phyloP scores from a whole-genome alignment of 2,797 vertebrate genomes.

The Eidolon dupreanum region DNA sequence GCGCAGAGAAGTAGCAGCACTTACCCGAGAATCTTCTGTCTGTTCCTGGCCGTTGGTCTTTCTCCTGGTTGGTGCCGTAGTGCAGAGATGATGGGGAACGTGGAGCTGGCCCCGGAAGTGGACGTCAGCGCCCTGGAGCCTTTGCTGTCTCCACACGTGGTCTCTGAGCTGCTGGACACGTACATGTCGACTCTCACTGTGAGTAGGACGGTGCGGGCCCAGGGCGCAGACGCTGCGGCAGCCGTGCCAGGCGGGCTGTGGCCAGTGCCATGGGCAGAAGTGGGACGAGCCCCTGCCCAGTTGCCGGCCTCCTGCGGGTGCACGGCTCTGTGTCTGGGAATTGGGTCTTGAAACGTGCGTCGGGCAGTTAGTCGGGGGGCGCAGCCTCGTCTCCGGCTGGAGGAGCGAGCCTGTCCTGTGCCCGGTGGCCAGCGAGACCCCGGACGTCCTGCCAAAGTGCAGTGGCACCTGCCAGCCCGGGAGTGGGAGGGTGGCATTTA shows the following conservation, averaged over 20 bases:
- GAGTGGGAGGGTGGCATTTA: neutral
- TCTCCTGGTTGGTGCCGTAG: slow-evolving; percentile 79
- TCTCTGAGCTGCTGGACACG: slow-evolving; percentile 93
- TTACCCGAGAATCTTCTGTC: neutral
- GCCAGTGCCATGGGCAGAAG: neutral
- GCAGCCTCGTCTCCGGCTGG: neutral
- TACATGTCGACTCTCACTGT: slow-evolving; percentile 97
- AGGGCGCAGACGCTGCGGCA: neutral
- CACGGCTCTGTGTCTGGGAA: neutral
- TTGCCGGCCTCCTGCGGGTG: too few relatives aligned
- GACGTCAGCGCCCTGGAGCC: slow-evolving; percentile 90
- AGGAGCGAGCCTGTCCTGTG: too few relatives aligned
- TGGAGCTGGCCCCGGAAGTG: slow-evolving; percentile 92
- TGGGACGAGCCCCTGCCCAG: too few relatives aligned
- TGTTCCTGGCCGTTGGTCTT: neutral
- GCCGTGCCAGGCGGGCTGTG: neutral
- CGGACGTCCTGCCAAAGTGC: neutral
- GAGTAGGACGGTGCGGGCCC: slow-evolving; percentile 75
- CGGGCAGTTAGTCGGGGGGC: neutral
- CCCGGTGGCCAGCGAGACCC: neutral
- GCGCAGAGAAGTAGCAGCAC: neutral
- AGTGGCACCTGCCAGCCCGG: neutral
- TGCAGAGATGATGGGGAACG: slow-evolving; percentile 96
- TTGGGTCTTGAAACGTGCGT: neutral
- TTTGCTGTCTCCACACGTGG: slow-evolving; percentile 91